These are phyloP conservation scores for Frieseomelitta varia DNA, from an alignment of 1,140 invertebrate genomes.

Conservation along the genomic window DNA sequence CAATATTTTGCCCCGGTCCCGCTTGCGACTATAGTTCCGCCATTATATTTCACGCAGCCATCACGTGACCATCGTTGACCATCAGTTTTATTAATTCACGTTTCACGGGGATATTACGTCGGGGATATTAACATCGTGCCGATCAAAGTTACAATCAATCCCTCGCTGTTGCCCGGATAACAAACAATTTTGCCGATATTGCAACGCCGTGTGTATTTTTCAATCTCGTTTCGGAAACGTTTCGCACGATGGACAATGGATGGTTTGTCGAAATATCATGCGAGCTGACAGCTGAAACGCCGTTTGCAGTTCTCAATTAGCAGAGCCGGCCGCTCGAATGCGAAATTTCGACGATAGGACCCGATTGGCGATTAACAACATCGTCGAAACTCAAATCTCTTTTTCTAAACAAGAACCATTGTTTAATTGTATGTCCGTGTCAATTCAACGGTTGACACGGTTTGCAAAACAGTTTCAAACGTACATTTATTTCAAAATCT, in stretches of 20 bases:
- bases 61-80: neutral
- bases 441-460: no score
- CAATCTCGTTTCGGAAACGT: neutral
- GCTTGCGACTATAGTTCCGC: neutral
- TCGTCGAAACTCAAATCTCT: neutral
- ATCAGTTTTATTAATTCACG: neutral
- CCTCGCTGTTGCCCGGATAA: neutral
- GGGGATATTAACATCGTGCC: neutral
- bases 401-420: no score
- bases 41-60: neutral
- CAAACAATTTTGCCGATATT: neutral
- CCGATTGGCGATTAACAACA: neutral
- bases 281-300: neutral
- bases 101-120: neutral
- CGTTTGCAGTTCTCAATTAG: neutral
- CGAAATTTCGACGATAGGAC: neutral
- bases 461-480: no score
- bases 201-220: neutral
- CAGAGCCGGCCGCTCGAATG: neutral
- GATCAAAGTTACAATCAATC: neutral
- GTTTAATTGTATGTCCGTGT: no score
- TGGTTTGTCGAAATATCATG: neutral
- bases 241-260: neutral
- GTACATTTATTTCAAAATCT: no score
- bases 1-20: neutral